Base-by-base conservation (phyloP, 1,140 invertebrate genomes). In the Brachionus rotundiformis region DNA sequence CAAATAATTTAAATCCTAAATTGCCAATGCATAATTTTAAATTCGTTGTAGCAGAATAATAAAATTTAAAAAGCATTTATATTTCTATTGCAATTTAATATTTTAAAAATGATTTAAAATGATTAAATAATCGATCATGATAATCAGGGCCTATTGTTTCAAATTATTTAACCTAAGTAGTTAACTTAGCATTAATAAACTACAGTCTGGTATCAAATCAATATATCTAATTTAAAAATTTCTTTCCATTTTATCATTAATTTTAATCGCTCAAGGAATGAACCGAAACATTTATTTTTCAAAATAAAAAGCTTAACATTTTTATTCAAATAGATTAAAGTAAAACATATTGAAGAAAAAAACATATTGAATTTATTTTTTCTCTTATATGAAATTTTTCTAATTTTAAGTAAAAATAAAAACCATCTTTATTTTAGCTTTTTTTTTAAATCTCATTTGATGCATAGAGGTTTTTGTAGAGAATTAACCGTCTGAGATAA, bases 51-150 rank as follows among this genome's bases (percentile, higher is more conserved):
- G 13, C 47, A 54, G 16, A 54, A 54, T 54, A n/a, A 54, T 23
- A 54, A 54, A 54, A 54, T 23, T 54, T 23, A 23, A 54, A 54
- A 54, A 54, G 47, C 47, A 54, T 54, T 54, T 16, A 54, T 23
- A 54, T 54, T 54, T 54, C 23, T 54, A 54, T 54, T 25, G 47
- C 16, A 54, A 54, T 54, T 54, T 54, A 23, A 54, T 54, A 54
- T 54, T 54, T 54, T n/a, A n/a, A 19, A 54, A 54, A n/a, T 54
- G 16, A 54, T 54, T 54, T 16, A 19, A 54, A 54, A 19, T 16
- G 47, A 54, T 54, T 54, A 54, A 54, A 54, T 54, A 54, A 54
- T 54, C 47, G 47, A 54, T 54, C 47, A 16, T 54, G 47, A 54
- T 54, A 54, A 54, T 54, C 47, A 54, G 6, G 23, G 8, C 7